phyloP scores from a whole-genome alignment of 2,888 invertebrate genomes.

The Pecten maximus region DNA sequence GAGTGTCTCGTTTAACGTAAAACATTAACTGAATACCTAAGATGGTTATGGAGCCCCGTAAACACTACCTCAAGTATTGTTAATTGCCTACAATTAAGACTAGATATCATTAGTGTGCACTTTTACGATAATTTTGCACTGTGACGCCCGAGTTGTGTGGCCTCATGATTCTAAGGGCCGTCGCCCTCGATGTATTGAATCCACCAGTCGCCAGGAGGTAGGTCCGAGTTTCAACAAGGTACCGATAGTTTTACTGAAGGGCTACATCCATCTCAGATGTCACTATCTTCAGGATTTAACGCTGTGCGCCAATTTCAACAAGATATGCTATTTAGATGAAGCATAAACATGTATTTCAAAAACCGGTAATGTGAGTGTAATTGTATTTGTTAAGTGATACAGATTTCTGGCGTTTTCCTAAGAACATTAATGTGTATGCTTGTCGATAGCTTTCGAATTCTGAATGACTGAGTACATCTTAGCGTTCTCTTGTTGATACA shows the following conservation, averaged over 20 bases:
- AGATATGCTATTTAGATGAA: too few species aligned
- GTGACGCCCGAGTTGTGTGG: slow-evolving; percentile 4
- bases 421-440: too few species aligned
- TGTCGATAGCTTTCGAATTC: too few species aligned
- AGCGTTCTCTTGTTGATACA: too few species aligned
- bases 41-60: neutral
- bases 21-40: neutral
- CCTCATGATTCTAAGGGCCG: neutral
- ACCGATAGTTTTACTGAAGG: neutral
- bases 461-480: too few species aligned
- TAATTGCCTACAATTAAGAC: slow-evolving; percentile 10
- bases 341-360: too few species aligned
- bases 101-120: slow-evolving; percentile 18
- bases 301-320: too few species aligned
- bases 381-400: too few species aligned
- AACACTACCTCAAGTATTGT: neutral
- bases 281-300: neutral
- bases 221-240: neutral
- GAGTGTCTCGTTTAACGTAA: neutral
- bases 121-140: slow-evolving; percentile 19
- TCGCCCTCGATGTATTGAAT: neutral
- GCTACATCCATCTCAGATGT: neutral
- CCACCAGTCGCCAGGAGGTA: neutral
- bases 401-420: too few species aligned
- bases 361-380: too few species aligned